Conservation (phyloP, 1,140 invertebrate genomes). For the Neotoxoptera formosana region DNA sequence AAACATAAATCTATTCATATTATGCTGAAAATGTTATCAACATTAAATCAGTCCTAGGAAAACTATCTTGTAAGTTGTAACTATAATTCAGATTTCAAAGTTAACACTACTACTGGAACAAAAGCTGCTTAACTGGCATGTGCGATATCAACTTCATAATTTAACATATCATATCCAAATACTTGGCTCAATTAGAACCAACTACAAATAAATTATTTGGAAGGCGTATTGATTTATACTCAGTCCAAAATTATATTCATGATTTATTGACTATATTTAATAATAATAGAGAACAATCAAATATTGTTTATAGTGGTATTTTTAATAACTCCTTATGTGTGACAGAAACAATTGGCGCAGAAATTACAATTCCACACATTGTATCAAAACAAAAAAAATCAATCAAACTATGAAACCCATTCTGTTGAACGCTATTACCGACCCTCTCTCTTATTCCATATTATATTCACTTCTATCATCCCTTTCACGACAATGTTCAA, state of each 20-base stretch:
- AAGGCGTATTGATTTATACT: background rate
- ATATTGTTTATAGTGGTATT: background rate
- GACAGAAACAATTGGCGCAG: background rate
- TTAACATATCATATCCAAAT: constrained; percentile 9
- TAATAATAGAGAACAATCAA: background rate
- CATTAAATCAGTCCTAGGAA: too few relatives aligned
- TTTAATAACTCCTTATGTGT: background rate
- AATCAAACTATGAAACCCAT: background rate
- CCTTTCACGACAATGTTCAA: background rate
- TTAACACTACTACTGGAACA: background rate
- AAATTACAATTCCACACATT: background rate
- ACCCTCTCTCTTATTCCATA: background rate
- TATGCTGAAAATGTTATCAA: too few relatives aligned
- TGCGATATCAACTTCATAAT: background rate
- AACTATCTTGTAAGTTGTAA: too few relatives aligned
- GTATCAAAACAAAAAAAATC: background rate
- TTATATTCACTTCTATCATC: background rate
- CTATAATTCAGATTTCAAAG: background rate
- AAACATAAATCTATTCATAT: too few relatives aligned
- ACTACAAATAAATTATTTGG: background rate
- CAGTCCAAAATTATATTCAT: background rate
- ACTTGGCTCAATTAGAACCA: background rate
- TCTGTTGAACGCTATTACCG: background rate
- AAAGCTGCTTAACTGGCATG: background rate
- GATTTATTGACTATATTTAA: background rate